These are phyloP conservation scores for Melanchra persicariae DNA, from an alignment of 2,888 invertebrate genomes.

Conservation along the genomic window DNA sequence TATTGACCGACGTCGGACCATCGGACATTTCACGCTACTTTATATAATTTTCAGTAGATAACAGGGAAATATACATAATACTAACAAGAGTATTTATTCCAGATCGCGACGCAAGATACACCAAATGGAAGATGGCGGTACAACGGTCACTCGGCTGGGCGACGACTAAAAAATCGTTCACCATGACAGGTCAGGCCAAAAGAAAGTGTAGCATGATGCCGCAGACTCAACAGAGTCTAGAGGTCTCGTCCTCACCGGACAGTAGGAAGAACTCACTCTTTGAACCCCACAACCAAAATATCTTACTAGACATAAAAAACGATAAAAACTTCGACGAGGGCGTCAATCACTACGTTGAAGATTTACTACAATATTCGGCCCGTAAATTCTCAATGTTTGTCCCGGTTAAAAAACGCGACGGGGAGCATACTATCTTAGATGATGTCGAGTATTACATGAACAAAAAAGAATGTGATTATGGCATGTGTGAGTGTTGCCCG, in stretches of 20 bases:
- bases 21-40: neutral
- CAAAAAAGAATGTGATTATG: conserved; percentile 87
- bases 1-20: neutral
- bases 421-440: conserved; percentile 84
- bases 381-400: conserved; percentile 83
- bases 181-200: conserved; percentile 94
- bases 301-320: conserved; percentile 65
- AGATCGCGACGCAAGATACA: conserved; percentile 96
- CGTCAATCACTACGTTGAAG: conserved; percentile 77
- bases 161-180: conserved; percentile 92
- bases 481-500: conserved; percentile 83
- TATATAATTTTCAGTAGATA: neutral
- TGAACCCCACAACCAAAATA: conserved; percentile 57
- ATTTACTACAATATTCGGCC: conserved; percentile 81
- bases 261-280: conserved; percentile 75
- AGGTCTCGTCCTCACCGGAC: conserved; percentile 69
- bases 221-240: conserved; percentile 69
- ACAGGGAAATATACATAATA: neutral
- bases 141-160: conserved; percentile 98
- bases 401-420: conserved; percentile 71
- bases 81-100: conserved; percentile 42
- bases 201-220: conserved; percentile 80
- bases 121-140: conserved; percentile 98
- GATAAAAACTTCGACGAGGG: conserved; percentile 71
- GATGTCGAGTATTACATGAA: conserved; percentile 83